phyloP scores from a whole-genome alignment of 2,113 vertebrate genomes.

The Aramus guarauna region DNA sequence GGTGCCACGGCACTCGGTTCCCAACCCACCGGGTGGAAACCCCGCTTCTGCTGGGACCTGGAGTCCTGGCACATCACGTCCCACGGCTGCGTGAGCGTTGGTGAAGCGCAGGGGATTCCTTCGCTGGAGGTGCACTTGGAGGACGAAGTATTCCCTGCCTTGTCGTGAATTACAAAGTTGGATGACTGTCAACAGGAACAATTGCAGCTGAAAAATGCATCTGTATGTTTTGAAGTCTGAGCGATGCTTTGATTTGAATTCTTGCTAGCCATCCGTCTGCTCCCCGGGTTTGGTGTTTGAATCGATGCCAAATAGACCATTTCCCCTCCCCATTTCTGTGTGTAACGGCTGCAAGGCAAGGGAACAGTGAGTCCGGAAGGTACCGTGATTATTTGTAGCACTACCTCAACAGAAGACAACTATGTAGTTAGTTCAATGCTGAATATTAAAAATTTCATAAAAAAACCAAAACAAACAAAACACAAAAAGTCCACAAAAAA shows the following conservation, averaged over 20 bases:
- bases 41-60: rapidly evolving
- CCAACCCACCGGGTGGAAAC: neutral
- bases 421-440: neutral
- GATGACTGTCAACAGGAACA: neutral
- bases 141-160: neutral
- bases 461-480: neutral
- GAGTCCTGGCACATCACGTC: rapidly evolving
- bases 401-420: neutral
- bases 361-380: rapidly evolving
- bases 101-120: neutral
- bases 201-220: neutral
- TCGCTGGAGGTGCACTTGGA: neutral
- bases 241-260: neutral
- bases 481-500: neutral
- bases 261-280: neutral
- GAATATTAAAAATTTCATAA: slow-evolving; percentile 13
- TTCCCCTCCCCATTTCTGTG: neutral
- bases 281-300: neutral
- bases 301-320: neutral
- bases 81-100: rapidly evolving
- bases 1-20: rapidly evolving
- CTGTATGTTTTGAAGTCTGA: neutral
- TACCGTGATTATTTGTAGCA: neutral
- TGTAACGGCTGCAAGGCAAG: rapidly evolving
- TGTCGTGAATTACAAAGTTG: neutral